phyloP scores from a whole-genome alignment of 2,888 invertebrate genomes.

The Thymelicus acteon region DNA sequence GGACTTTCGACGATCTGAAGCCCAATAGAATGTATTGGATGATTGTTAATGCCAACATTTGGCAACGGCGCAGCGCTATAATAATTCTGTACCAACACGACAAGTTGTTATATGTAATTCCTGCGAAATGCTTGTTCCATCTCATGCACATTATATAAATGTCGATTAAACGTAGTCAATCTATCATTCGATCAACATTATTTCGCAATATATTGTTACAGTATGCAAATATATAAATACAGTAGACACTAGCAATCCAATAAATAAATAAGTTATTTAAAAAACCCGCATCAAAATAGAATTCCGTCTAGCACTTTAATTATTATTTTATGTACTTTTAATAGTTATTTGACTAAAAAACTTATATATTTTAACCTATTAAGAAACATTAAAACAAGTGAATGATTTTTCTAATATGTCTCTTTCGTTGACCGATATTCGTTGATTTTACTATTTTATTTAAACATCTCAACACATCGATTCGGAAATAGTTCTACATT shows the following conservation, averaged over 20 bases:
- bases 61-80: slow-evolving; percentile 5
- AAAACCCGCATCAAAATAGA: too few species aligned
- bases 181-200: too few species aligned
- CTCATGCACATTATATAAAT: neutral
- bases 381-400: neutral
- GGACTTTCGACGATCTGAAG: neutral
- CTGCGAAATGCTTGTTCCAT: neutral
- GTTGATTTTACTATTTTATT: neutral
- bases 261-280: too few species aligned
- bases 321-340: too few species aligned
- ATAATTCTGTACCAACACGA: slow-evolving; percentile 13
- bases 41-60: slow-evolving; percentile 19
- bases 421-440: neutral
- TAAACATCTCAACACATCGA: slow-evolving; percentile 13
- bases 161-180: too few species aligned
- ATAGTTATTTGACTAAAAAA: too few species aligned
- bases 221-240: too few species aligned
- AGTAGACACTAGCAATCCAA: too few species aligned
- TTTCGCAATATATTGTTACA: too few species aligned
- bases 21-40: slow-evolving; percentile 17
- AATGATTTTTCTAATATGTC: neutral
- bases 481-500: slow-evolving; percentile 24
- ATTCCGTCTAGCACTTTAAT: too few species aligned
- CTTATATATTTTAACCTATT: too few species aligned
- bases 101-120: neutral